These are phyloP conservation scores for Craseonycteris thonglongyai DNA, from an alignment of 2,113 vertebrate species.

Conservation along the genomic window DNA sequence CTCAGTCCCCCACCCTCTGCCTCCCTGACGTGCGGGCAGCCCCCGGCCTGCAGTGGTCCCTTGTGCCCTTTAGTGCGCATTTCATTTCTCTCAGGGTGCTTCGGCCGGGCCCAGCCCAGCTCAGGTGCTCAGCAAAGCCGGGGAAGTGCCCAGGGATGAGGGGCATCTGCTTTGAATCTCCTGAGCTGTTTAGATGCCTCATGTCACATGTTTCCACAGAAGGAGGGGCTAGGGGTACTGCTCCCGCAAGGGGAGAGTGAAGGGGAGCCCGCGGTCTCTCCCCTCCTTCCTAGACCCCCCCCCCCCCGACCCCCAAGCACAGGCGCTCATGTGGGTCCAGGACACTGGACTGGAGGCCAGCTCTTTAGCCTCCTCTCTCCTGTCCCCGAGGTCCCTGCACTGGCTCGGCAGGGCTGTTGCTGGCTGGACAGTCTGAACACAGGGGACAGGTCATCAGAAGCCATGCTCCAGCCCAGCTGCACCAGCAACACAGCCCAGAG, in stretches of 20 bases:
- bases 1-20: too few relatives aligned
- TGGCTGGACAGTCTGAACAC: not conserved
- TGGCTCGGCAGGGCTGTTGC: not conserved
- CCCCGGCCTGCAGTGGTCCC: not conserved
- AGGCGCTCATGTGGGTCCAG: not conserved
- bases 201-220: not conserved
- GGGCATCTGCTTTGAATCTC: not conserved
- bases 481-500: too few relatives aligned
- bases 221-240: too few relatives aligned
- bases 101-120: not conserved
- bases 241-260: not conserved
- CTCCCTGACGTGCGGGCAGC: not conserved
- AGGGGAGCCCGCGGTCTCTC: not conserved
- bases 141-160: not conserved
- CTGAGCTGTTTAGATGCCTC: not conserved
- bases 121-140: not conserved
- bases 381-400: not conserved
- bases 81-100: not conserved
- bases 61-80: fast-evolving
- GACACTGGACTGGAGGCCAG: not conserved
- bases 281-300: too few relatives aligned
- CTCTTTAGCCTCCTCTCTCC: not conserved
- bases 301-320: too few relatives aligned
- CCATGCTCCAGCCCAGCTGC: not conserved
- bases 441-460: not conserved